These are phyloP conservation scores for Gallirallus australis DNA, from an alignment of 2,797 vertebrate species.

Conservation along the genomic window DNA sequence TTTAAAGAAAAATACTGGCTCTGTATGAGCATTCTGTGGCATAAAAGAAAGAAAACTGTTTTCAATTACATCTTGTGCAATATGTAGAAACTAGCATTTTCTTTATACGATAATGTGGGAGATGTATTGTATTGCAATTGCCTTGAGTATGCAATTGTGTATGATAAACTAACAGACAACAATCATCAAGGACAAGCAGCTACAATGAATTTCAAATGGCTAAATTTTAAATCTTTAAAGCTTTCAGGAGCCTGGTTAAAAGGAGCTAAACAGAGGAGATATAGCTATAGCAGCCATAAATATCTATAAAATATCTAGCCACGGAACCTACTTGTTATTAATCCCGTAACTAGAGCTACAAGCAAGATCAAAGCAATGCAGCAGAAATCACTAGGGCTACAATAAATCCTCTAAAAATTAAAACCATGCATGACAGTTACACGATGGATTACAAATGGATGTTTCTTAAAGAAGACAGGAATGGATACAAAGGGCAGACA, in stretches of 20 bases:
- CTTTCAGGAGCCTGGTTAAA: background rate
- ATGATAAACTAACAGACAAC: constrained; percentile 5
- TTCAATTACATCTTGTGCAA: background rate
- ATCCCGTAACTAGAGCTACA: background rate
- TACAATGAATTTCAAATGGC: constrained; percentile 15
- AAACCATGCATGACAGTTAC: background rate
- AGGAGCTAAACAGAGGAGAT: background rate
- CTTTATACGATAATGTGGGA: background rate
- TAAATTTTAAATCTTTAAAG: constrained; percentile 17
- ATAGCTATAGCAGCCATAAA: background rate
- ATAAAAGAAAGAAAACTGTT: background rate
- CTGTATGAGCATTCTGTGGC: background rate
- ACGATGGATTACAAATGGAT: background rate
- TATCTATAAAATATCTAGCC: background rate
- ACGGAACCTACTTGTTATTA: background rate
- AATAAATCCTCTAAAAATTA: background rate
- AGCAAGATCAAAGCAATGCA: background rate
- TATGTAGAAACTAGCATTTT: background rate
- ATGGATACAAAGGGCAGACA: background rate
- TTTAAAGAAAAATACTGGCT: constrained; percentile 1
- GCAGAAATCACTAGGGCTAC: background rate
- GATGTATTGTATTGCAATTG: background rate
- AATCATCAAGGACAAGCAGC: background rate
- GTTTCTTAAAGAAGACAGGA: background rate
- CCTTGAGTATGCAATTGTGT: background rate